Percentiles rank a stretch among this genome's conserved stretches.
Evolutionary conservation across 1,140 invertebrate genomes (phyloP).

Genomic region (Cydia amplana): DNA sequence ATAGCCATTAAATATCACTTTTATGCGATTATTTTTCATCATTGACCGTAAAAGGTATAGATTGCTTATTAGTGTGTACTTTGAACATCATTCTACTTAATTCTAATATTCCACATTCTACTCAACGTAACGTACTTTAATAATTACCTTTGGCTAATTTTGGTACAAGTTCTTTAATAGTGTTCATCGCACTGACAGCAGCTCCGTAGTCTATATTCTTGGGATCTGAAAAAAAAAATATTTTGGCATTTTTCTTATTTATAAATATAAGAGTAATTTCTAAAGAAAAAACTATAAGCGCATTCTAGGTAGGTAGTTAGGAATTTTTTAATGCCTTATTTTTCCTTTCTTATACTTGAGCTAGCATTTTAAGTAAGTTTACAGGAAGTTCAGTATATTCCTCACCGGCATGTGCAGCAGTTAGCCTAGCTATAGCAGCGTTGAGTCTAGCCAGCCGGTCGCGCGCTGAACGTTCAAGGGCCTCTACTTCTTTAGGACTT

Average conservation of each 20-base stretch:
- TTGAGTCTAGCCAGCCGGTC: conserved; percentile 57
- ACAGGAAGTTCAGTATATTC: conserved; percentile 2
- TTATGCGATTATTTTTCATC: too few relatives aligned
- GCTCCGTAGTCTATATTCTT: conserved; percentile 60
- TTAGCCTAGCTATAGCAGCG: conserved; percentile 55
- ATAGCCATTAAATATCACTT: background rate
- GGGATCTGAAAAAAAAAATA: conserved; percentile 51
- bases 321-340: too few relatives aligned
- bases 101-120: too few relatives aligned
- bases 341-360: too few relatives aligned
- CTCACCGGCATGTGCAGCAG: conserved; percentile 60
- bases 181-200: conserved; percentile 60
- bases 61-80: too few relatives aligned
- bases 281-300: too few relatives aligned
- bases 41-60: too few relatives aligned
- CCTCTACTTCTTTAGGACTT: conserved; percentile 38
- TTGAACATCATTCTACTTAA: too few relatives aligned
- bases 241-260: too few relatives aligned
- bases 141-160: conserved; percentile 55
- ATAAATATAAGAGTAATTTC: too few relatives aligned
- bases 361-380: too few relatives aligned
- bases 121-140: background rate
- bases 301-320: too few relatives aligned
- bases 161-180: conserved; percentile 58
- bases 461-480: conserved; percentile 43